These are phyloP conservation scores for Cactoblastis cactorum DNA, from an alignment of 2,888 invertebrate species.

Conservation along the genomic window DNA sequence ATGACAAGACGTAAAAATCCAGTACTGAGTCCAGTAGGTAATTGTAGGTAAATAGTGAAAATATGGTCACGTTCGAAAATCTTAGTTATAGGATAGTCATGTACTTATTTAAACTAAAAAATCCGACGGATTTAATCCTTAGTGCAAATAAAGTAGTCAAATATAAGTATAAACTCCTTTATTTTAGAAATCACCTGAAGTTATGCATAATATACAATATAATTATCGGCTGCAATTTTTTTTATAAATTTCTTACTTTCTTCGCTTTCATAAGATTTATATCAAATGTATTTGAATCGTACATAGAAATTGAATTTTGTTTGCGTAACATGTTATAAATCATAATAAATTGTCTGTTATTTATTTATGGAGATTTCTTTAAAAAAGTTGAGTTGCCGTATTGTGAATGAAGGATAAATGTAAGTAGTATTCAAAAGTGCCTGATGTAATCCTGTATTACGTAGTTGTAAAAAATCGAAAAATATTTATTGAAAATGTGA, in stretches of 20 bases:
- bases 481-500: conserved; percentile 19
- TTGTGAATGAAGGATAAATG: conserved; percentile 1
- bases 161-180: neutral
- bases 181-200: conserved; percentile 1
- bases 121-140: neutral
- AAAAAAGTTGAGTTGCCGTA: neutral
- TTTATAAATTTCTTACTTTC: too few relatives aligned
- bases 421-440: conserved; percentile 4
- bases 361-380: neutral
- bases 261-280: too few relatives aligned
- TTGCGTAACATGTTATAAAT: too few relatives aligned
- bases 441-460: conserved; percentile 6
- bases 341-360: neutral
- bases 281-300: too few relatives aligned
- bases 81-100: conserved; percentile 2
- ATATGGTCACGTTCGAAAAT: neutral
- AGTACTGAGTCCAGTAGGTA: neutral
- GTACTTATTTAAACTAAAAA: conserved; percentile 13
- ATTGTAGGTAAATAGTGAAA: neutral
- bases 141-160: neutral
- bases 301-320: too few relatives aligned
- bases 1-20: neutral
- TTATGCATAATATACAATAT: too few relatives aligned
- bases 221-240: too few relatives aligned
- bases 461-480: conserved; percentile 13